Evolutionary conservation across 2,797 vertebrate species (phyloP).

Genomic region (Sebastes steindachneri): DNA sequence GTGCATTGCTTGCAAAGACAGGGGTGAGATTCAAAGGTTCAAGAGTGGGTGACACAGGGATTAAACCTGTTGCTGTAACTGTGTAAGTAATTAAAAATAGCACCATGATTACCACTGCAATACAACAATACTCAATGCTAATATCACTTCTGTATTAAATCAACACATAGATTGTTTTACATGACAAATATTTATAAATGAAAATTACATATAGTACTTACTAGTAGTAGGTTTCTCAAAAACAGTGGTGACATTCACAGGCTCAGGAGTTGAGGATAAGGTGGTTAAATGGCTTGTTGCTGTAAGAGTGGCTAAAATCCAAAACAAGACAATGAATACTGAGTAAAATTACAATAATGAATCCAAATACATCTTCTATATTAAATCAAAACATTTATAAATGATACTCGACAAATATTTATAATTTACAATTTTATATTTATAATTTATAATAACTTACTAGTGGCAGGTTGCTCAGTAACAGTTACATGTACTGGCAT

Average conservation of each 20-base stretch:
- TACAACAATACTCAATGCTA: neutral
- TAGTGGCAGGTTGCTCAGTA: neutral
- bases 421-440: neutral
- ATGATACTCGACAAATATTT: neutral
- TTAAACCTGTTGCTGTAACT: neutral
- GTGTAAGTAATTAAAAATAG: too few relatives aligned
- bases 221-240: neutral
- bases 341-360: neutral
- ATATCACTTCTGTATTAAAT: too few relatives aligned
- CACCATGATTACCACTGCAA: too few relatives aligned
- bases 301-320: neutral
- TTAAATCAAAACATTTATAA: neutral
- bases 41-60: too few relatives aligned
- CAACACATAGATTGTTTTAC: too few relatives aligned
- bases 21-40: neutral
- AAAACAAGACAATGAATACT: neutral
- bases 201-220: neutral
- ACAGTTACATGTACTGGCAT: slow-evolving; percentile 44
- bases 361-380: neutral
- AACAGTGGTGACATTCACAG: neutral
- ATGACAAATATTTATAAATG: neutral
- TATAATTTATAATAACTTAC: neutral
- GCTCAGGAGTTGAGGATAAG: neutral
- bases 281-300: neutral
- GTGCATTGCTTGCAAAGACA: too few relatives aligned